These are phyloP conservation scores for Amblyopsis hoosieri DNA, from an alignment of 2,797 vertebrate species.

Conservation along the genomic window DNA sequence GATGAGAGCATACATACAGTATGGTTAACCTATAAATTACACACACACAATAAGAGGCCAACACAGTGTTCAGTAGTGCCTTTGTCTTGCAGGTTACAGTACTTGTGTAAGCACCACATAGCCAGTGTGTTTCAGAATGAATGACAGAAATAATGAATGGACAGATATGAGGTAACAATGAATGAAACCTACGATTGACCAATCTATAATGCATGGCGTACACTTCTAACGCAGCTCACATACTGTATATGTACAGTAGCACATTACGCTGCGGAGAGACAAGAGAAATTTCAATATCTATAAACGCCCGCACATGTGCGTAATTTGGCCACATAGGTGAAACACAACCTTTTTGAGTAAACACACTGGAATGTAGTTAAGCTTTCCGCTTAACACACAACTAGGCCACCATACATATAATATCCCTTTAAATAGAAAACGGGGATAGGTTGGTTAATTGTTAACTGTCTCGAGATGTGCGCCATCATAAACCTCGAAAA, in stretches of 20 bases:
- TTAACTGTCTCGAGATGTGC: conserved; percentile 3
- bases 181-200: background rate
- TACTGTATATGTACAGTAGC: background rate
- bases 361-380: no score
- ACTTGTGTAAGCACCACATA: no score
- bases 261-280: background rate
- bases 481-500: no score
- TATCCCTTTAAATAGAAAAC: no score
- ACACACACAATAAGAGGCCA: no score
- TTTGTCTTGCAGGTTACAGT: no score
- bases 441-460: background rate
- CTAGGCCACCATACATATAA: no score
- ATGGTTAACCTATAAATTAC: no score
- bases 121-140: background rate
- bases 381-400: background rate
- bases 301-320: background rate
- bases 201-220: background rate
- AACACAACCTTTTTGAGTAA: background rate
- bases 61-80: no score
- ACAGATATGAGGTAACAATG: background rate
- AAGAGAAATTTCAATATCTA: background rate
- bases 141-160: background rate
- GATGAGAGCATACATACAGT: no score
- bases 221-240: background rate
- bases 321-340: conserved; percentile 2